Conservation (phyloP, 2,113 vertebrate genomes). For the Holacanthus passer region DNA sequence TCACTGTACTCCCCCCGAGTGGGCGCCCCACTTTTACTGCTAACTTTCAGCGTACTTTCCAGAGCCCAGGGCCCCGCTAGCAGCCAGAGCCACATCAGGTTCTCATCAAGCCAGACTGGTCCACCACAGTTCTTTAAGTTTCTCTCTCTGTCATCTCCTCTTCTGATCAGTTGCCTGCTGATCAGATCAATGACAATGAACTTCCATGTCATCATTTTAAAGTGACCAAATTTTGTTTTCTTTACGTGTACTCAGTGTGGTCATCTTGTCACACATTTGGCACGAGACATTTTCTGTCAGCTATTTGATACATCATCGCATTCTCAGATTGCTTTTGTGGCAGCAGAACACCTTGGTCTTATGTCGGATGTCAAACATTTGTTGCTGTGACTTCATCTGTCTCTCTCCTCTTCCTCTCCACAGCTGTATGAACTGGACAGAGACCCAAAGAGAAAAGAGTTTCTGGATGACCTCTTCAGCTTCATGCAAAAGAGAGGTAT, state of each 20-base stretch:
- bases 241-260: background rate
- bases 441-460: constrained; percentile 96
- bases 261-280: background rate
- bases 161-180: constrained; percentile 1
- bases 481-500: constrained; percentile 99
- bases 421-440: constrained; percentile 96
- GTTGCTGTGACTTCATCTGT: constrained; percentile 9
- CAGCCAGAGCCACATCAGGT: constrained; percentile 76
- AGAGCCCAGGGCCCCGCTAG: constrained; percentile 45
- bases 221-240: background rate
- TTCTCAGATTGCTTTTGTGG: background rate
- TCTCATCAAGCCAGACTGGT: constrained; percentile 65
- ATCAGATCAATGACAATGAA: background rate
- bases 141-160: constrained; percentile 25
- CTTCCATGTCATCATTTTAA: background rate
- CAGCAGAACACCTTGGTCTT: background rate
- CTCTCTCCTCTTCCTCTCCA: constrained; percentile 20
- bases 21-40: constrained; percentile 73
- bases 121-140: constrained; percentile 14
- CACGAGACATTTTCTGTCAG: background rate
- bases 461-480: constrained; percentile 96
- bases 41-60: constrained; percentile 75
- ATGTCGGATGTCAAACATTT: background rate
- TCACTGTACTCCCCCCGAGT: constrained; percentile 64
- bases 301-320: background rate